A percentile compares a stretch with the other conserved stretches of the same genome.
phyloP scores from a whole-genome alignment of 2,113 vertebrate species.

The Monarcha castaneiventris region DNA sequence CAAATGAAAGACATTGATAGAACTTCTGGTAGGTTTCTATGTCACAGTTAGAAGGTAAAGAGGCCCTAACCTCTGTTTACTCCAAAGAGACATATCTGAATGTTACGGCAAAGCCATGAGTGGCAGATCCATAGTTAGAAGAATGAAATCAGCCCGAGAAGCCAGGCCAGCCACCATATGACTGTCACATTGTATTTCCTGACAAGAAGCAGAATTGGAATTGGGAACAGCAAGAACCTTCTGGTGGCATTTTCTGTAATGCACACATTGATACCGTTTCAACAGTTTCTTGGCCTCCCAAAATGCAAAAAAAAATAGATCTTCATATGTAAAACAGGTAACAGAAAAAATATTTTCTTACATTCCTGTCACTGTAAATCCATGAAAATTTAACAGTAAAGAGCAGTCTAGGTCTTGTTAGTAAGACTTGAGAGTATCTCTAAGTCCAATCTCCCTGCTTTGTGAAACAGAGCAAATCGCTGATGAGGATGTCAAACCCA shows the following conservation, averaged over 20 bases:
- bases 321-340: neutral
- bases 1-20: slow-evolving; percentile 3
- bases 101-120: neutral
- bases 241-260: neutral
- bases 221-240: neutral
- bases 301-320: neutral
- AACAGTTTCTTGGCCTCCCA: neutral
- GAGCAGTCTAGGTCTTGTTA: neutral
- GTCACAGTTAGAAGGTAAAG: neutral
- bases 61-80: neutral
- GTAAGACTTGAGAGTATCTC: neutral
- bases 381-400: neutral
- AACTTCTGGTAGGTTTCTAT: neutral
- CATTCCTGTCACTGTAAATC: neutral
- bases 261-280: neutral
- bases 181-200: neutral
- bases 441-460: neutral
- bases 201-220: neutral
- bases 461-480: neutral
- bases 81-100: neutral
- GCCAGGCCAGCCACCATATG: neutral
- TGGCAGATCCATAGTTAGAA: neutral
- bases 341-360: neutral
- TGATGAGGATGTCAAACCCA: neutral
- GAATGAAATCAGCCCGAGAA: neutral